Evolutionary conservation across 2,888 invertebrate genomes (phyloP).

Genomic region (Celastrina argiolus): DNA sequence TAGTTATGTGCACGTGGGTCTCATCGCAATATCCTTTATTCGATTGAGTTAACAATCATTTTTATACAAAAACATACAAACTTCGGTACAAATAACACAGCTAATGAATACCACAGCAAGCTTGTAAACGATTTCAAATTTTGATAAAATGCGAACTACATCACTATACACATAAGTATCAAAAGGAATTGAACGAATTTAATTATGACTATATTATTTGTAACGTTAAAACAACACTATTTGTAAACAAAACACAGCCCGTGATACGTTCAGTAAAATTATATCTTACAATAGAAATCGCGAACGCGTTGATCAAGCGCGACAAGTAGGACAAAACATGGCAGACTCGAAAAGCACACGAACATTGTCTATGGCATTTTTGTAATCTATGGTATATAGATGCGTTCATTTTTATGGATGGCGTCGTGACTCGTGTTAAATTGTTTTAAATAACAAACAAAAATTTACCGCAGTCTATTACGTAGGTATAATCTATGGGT

Average conservation of each 20-base stretch:
- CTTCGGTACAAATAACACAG: constrained; percentile 52
- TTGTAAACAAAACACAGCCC: constrained; percentile 73
- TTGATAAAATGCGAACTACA: constrained; percentile 66
- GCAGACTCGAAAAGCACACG: constrained; percentile 72
- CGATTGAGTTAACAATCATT: constrained; percentile 47
- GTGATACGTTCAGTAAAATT: constrained; percentile 70
- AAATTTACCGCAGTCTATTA: no score
- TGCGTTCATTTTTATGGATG: constrained; percentile 30
- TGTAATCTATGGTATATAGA: constrained; percentile 51
- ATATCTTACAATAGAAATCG: constrained; percentile 65
- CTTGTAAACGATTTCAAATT: constrained; percentile 59
- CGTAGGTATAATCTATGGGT: background rate
- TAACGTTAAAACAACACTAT: constrained; percentile 62
- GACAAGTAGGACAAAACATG: constrained; percentile 79
- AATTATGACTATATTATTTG: constrained; percentile 52
- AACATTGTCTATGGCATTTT: constrained; percentile 66
- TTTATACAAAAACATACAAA: constrained; percentile 46
- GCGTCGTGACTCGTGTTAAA: background rate
- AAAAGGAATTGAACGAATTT: constrained; percentile 50
- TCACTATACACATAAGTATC: constrained; percentile 58
- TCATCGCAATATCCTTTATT: constrained; percentile 61
- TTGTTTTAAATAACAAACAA: background rate
- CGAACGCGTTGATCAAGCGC: constrained; percentile 74
- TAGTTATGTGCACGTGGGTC: constrained; percentile 75
- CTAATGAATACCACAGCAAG: constrained; percentile 43